Evolutionary conservation across 2,113 vertebrate species (phyloP).

Genomic region (Mormoops blainvillei): DNA sequence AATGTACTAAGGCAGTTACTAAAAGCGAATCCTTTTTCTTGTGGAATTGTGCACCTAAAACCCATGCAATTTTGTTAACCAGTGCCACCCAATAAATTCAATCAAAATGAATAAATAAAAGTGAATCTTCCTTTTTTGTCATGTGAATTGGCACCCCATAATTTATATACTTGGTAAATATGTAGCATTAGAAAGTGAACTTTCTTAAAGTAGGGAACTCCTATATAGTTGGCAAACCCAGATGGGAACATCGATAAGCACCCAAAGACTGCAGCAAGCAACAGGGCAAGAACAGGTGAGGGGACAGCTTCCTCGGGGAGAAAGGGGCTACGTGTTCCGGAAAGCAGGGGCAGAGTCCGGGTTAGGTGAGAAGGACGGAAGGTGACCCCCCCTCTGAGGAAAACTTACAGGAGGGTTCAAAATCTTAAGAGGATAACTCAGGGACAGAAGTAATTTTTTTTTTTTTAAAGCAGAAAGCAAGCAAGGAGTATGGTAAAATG

Average conservation of each 20-base stretch:
- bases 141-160: not conserved
- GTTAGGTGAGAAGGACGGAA: not conserved
- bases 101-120: not conserved
- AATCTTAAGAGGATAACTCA: not conserved
- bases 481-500: not conserved
- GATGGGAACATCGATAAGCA: not conserved
- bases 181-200: not conserved
- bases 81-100: too few species aligned
- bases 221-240: not conserved
- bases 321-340: not conserved
- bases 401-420: not conserved
- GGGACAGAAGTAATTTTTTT: too few species aligned
- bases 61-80: too few species aligned
- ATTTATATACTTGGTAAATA: not conserved
- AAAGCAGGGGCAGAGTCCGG: not conserved
- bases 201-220: not conserved
- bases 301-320: not conserved
- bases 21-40: not conserved
- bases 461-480: not conserved
- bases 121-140: not conserved
- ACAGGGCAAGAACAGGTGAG: not conserved
- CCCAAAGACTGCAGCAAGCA: not conserved
- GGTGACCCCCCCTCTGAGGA: not conserved
- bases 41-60: too few species aligned
- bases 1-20: not conserved